Evolutionary conservation across 2,113 vertebrate genomes (phyloP), one percentile per base, ranked within the genome.

Genomic region (Rhegmatorhina hoffmannsi): DNA sequence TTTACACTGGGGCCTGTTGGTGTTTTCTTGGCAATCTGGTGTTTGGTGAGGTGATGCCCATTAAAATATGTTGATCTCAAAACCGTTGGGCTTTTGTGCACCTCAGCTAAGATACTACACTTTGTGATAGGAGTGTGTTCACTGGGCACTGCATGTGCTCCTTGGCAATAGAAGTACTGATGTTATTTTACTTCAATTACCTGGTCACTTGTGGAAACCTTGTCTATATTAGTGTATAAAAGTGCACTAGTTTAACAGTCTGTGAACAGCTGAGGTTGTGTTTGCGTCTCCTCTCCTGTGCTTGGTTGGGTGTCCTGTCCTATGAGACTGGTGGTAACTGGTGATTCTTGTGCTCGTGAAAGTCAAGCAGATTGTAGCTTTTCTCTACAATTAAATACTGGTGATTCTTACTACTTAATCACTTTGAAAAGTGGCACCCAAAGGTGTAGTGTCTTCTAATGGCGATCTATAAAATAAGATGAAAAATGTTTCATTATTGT

Each of bases 291-390:
- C 21, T 66, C 9, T 72, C 7, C 8, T 84, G 0, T 38, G 2
- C 24, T 59, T 70, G 24, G 4, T 56, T 64, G 46, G 11, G 13
- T 52, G 10, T 59, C 89, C 13, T 72, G 38, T 24, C 9, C 5
- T 36, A 0, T 52, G 20, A 40, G 25, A 20, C 72, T 58, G 11
- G 29, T n/a, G 40, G 28, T 43, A 76, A 46, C 19, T 59, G 36
- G 5, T 5, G 13, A 21, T 72, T 34, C 28, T 50, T 72, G 2
- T 17, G 25, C 74, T 82, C 3, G 0, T 36, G 23, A 0, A 0
- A 67, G 28, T 80, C 43, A 58, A 66, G 46, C 23, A 80, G 26
- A 20, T 6, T 25, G 40, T 64, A 36, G 28, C 23, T 66, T 78
- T 81, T 16, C 49, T 76, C 12, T 64, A 1, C 53, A 40, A 5